Evolutionary conservation across 2,888 invertebrate genomes (phyloP), one percentile per base, ranked within the genome.

Genomic region (Bugulina stolonifera): DNA sequence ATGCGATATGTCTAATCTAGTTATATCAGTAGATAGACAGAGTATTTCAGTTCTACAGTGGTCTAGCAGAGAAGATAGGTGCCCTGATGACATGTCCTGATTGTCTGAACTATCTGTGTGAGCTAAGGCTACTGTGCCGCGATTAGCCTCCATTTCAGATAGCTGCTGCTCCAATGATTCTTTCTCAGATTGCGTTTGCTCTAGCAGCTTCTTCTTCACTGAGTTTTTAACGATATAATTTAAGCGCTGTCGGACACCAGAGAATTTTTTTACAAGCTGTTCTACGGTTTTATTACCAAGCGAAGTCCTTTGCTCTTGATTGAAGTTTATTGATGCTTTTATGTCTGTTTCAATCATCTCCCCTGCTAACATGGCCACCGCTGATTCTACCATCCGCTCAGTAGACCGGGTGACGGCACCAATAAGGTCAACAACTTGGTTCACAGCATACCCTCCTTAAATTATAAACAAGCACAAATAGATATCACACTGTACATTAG

Each of bases 151-250:
- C 18, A 80, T 73, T 69, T 78, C 78, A 54, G 75, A 74, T 71
- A 79, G 79, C 74, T 79, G 78, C 54, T 76, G 77, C 69, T 76
- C 77, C 22, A 79, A 74, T 73, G 77, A 78, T 69, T 80, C 79
- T 73, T 79, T 77, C 27, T 78, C 78, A 71, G 76, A 77, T 73
- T 77, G 75, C 14, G 80, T 76, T 10, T 77, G 74, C 34, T 74
- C 74, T 52, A 64, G 32, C 32, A 14, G 27, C 32, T 64, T 64
- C 64, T 64, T 64, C 2, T 10, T 25, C 2, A 64, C 64, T 2
- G 64, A 64, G n/a, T 64, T 22, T n/a, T 64, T 64, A 10, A 64
- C 64, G 27, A 64, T 64, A 32, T 64, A 64, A 32, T 64, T 64
- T 10, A 64, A 32, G 2, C 64, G 27, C 64, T 64, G 64, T 1